Evolutionary conservation across 1,140 invertebrate species (phyloP).

Genomic region (Aethina tumida): DNA sequence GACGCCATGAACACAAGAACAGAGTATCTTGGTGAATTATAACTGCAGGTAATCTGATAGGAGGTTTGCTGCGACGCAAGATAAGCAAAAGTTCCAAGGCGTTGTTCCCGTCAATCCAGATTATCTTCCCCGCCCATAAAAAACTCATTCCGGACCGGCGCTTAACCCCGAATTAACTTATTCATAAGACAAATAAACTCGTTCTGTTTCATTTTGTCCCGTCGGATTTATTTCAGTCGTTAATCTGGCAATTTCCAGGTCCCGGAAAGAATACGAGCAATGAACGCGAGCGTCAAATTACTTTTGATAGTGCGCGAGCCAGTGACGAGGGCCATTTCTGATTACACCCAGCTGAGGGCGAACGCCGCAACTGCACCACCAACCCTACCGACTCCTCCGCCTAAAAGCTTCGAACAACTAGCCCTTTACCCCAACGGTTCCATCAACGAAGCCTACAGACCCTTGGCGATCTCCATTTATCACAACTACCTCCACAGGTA

Average conservation of each 20-base stretch:
- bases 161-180: no score
- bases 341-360: constrained; percentile 82
- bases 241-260: constrained; percentile 44
- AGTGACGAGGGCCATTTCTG: constrained; percentile 89
- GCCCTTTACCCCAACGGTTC: constrained; percentile 68
- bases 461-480: constrained; percentile 68
- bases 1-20: no score
- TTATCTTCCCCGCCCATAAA: neutral
- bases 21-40: no score
- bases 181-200: no score
- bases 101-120: no score
- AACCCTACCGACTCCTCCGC: constrained; percentile 38
- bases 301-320: constrained; percentile 93
- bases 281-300: constrained; percentile 88
- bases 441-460: constrained; percentile 70
- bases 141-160: no score
- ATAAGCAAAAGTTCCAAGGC: no score
- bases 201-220: no score
- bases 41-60: no score
- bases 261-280: constrained; percentile 76
- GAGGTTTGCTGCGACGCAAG: no score
- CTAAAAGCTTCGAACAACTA: constrained; percentile 68
- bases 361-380: constrained; percentile 57
- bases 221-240: constrained; percentile 7
- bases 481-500: constrained; percentile 65